Percentiles rank a stretch among this genome's conserved stretches.
Evolutionary conservation across 1,140 invertebrate species (phyloP).

Genomic region (Micrasema minimum): DNA sequence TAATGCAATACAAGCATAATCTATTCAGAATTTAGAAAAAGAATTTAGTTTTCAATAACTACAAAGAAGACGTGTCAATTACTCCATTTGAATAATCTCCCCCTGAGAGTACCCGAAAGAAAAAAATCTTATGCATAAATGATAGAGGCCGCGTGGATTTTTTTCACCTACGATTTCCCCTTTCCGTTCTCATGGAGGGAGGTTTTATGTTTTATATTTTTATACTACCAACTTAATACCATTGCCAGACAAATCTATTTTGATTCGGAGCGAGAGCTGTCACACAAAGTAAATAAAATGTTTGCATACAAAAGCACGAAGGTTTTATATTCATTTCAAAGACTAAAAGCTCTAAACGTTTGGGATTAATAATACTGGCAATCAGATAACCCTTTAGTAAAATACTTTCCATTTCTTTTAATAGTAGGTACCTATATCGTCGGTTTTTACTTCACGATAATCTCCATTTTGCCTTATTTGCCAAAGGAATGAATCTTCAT

Average conservation of each 20-base stretch:
- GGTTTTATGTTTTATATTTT: slow-evolving; percentile 18
- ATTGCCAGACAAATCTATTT: slow-evolving; percentile 28
- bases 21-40: slow-evolving; percentile 34
- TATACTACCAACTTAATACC: slow-evolving; percentile 25
- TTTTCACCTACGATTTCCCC: slow-evolving; percentile 16
- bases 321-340: neutral
- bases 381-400: too few relatives aligned
- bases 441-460: too few relatives aligned
- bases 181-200: slow-evolving; percentile 11
- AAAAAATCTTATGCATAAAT: slow-evolving; percentile 36
- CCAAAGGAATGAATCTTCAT: too few relatives aligned
- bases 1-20: slow-evolving; percentile 21
- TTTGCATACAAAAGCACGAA: slow-evolving; percentile 11
- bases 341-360: too few relatives aligned
- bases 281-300: slow-evolving; percentile 20
- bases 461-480: too few relatives aligned
- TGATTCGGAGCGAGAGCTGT: slow-evolving; percentile 25
- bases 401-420: too few relatives aligned
- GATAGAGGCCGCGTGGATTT: neutral
- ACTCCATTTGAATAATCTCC: slow-evolving; percentile 51
- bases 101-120: slow-evolving; percentile 25
- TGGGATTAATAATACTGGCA: too few relatives aligned
- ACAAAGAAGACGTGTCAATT: slow-evolving; percentile 49
- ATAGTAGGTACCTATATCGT: too few relatives aligned
- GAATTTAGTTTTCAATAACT: slow-evolving; percentile 31